Percentiles rank a stretch among this genome's conserved stretches.
Conservation (phyloP, 2,113 vertebrate species). For the Caracal caracal region DNA sequence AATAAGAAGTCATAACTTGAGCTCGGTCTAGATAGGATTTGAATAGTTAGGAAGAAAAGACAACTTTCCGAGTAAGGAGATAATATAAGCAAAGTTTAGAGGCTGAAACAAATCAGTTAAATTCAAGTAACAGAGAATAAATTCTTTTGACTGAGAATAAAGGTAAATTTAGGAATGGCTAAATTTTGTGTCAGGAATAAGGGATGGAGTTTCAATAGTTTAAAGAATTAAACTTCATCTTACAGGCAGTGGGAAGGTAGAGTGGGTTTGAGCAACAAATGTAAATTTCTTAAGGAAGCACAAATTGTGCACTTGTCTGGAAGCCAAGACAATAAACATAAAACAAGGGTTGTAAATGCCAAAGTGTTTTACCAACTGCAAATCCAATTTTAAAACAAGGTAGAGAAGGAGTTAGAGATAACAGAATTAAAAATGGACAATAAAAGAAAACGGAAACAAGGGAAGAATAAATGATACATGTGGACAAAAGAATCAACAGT, state of each 20-base stretch:
- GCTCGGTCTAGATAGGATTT: background rate
- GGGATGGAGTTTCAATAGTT: background rate
- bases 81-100: constrained; percentile 9
- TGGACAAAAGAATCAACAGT: background rate
- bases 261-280: background rate
- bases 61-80: background rate
- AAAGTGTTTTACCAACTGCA: background rate
- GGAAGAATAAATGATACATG: background rate
- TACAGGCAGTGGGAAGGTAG: background rate
- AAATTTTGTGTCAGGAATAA: background rate
- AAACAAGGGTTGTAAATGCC: background rate
- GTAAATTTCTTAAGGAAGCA: background rate
- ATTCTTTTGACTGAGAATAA: background rate
- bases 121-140: constrained; percentile 3
- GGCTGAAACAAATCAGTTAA: background rate
- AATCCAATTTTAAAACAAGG: constrained; percentile 20
- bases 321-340: background rate
- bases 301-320: background rate
- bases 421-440: background rate
- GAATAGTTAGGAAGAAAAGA: background rate
- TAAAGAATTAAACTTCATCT: constrained; percentile 34
- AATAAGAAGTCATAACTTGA: background rate
- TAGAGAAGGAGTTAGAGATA: background rate
- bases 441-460: background rate
- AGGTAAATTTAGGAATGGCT: constrained; percentile 1